Base-by-base conservation (phyloP, 2,113 vertebrate genomes). In the Oophaga pumilio region DNA sequence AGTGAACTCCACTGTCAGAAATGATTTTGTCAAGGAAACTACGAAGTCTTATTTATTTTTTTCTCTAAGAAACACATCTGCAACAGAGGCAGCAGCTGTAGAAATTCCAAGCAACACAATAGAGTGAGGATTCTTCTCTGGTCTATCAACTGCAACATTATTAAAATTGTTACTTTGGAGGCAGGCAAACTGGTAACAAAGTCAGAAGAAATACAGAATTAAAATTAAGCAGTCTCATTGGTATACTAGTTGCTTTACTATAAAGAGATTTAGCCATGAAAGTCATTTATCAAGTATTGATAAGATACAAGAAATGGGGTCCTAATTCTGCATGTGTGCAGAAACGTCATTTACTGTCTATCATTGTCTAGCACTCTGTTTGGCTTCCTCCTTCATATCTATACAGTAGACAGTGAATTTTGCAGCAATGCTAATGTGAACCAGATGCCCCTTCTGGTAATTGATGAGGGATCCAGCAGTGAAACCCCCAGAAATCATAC, bases 1-100 rank as follows among this genome's bases (percentile, higher is more conserved):
- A 74, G 20, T 74, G 43, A 74, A 74, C 71, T 74, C 71, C 43
- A 22, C 71, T 74, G 71, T 74, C 71, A 74, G 71, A 74, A 74
- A 74, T 74, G 18, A 74, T 74, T 74, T 74, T 74, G 71, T 74
- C 71, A 74, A 50, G 71, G 49, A 50, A 22, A 22, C 17, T 43
- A 74, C 43, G 14, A 14, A 74, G 33, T 74, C 43, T 22, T 74
- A 22, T 74, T 43, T 74, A 73, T 73, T 33, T 49, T 50, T 10
- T 74, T 50, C 43, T 74, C 50, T 8, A 22, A 22, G 71, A 74
- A 74, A 74, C 15, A 33, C 33, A 74, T 50, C 17, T 74, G 71
- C 43, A 43, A 43, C 33, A 50, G 24, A 13, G 24, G 10, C 12
- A 68, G 64, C 64, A 68, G 71, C 71, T 74, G 71, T 12, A 74